Base-by-base conservation (phyloP, 2,113 vertebrate genomes). In the Tragelaphus buxtoni region DNA sequence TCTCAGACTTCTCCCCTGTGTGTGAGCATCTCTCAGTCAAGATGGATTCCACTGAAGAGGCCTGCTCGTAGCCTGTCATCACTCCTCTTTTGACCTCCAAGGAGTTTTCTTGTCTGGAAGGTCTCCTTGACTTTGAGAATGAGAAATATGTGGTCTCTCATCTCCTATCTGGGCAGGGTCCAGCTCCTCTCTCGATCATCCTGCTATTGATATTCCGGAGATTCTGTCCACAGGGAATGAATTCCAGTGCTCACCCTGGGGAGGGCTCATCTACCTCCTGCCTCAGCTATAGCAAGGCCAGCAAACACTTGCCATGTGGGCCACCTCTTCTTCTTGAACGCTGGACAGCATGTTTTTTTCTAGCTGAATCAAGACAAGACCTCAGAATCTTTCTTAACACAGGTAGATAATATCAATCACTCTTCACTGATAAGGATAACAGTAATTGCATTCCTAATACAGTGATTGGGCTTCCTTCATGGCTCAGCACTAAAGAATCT, bases 341-440 rank as follows among this genome's bases (percentile, higher is more conserved):
- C 5, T 69, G 35, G 56, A 42, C 24, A 49, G 56, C 8, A 6
- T 53, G 3, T 2, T 26, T 56, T 55, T 53, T 65, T 61, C 55
- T 47, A 47, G 30, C 9, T 88, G 35, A 92, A 4, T 45, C 51
- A 22, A 79, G 35, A 53, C 9, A 20, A 76, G 26, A 1, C 72
- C 42, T 95, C 83, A 60, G 77, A 81, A 83, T 77, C 80, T 24
- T 74, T 60, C 69, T 83, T 65, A 87, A 81, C 88, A 39, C 32
- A 87, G 9, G 47, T 10, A 30, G 32, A n/a, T 22, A 60, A 55
- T 12, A 35, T 2, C 63, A n/a, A 32, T 16, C 13, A 14, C 0
- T 39, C 30, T 69, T 60, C 9, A 30, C 1, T 5, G 5, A 28
- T 47, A 47, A 81, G 14, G 3, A 26, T 35, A 32, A 35, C 26